Conservation (phyloP, 2,113 vertebrate species). For the Solea solea region DNA sequence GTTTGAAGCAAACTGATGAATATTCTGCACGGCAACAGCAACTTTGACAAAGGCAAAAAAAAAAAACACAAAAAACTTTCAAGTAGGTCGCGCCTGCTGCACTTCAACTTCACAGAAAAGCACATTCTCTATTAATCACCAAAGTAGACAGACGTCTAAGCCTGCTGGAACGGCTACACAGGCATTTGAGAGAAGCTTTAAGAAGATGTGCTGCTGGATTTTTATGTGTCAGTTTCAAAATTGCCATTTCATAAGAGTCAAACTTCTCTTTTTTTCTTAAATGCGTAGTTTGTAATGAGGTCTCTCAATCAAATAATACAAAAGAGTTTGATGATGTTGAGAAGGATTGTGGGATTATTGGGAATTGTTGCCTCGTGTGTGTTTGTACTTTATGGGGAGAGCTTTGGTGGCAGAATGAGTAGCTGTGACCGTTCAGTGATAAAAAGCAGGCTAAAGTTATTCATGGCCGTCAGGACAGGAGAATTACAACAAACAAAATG, state of each 20-base stretch:
- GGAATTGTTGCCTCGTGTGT: no score
- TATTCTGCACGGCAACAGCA: slow-evolving; percentile 58
- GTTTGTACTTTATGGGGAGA: no score
- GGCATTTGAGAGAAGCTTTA: slow-evolving; percentile 36
- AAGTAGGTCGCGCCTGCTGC: slow-evolving; percentile 21
- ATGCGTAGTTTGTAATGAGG: no score
- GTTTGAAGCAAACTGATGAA: slow-evolving; percentile 56
- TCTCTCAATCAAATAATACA: no score
- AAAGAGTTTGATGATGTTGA: no score
- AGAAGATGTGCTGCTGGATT: slow-evolving; percentile 19
- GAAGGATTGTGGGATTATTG: no score
- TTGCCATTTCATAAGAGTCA: slow-evolving; percentile 12
- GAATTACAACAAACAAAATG: no score
- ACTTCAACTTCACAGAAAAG: slow-evolving; percentile 43
- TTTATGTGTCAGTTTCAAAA: slow-evolving; percentile 27
- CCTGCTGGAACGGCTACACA: slow-evolving; percentile 17
- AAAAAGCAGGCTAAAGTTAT: no score
- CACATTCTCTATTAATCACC: slow-evolving; percentile 42
- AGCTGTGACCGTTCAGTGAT: no score
- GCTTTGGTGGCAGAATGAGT: no score
- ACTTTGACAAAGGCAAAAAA: slow-evolving; percentile 42
- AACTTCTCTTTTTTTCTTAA: not conserved
- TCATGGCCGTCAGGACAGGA: no score
- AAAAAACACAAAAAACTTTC: slow-evolving; percentile 2
- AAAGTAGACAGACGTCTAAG: slow-evolving; percentile 32